Evolutionary conservation across 2,797 vertebrate genomes (phyloP).

Genomic region (Sternotherus odoratus): DNA sequence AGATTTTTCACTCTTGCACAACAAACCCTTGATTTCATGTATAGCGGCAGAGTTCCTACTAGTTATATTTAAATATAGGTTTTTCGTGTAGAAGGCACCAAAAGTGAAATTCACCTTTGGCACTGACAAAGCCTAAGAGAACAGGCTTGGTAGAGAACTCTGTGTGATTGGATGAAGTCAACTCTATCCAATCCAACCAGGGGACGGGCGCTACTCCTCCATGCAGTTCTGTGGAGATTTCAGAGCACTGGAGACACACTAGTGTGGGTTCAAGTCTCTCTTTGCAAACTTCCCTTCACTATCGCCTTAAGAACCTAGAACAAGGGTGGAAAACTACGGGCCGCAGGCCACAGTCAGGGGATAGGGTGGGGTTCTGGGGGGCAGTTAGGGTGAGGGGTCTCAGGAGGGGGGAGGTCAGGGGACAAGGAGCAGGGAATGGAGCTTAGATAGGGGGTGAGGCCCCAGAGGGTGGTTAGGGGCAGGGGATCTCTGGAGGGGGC

Average conservation of each 20-base stretch:
- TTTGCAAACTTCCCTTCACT: neutral
- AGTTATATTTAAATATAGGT: accelerated
- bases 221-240: neutral
- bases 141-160: neutral
- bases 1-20: neutral
- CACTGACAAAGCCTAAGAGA: neutral
- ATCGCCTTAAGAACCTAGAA: neutral
- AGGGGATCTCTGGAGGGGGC: no score
- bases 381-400: no score
- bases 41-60: neutral
- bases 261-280: neutral
- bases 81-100: neutral
- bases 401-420: no score
- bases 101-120: neutral
- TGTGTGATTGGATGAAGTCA: neutral
- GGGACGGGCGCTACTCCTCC: neutral
- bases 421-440: no score
- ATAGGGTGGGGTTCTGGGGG: no score
- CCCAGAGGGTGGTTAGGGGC: no score
- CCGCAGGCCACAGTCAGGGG: no score
- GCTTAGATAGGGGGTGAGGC: no score
- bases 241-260: neutral
- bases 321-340: no score
- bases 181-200: neutral
- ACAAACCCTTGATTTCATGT: neutral